Percentiles rank a stretch among this genome's conserved stretches.
phyloP scores from a whole-genome alignment of 2,113 vertebrate genomes.

The Pleuronectes platessa region DNA sequence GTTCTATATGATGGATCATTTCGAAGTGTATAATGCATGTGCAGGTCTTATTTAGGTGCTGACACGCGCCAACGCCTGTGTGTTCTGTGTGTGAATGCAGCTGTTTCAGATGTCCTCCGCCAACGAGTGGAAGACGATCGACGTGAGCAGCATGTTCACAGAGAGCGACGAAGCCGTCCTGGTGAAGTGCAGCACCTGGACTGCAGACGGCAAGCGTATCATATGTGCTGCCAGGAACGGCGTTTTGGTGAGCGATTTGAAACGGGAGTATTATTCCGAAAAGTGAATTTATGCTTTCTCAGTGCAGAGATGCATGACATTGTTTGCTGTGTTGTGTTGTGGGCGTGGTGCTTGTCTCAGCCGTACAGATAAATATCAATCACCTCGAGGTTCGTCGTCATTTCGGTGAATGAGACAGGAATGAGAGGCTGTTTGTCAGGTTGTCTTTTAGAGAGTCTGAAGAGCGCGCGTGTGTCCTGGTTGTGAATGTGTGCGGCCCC shows the following conservation, averaged over 20 bases:
- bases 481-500: background rate
- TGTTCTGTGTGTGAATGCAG: conserved; percentile 71
- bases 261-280: conserved; percentile 28
- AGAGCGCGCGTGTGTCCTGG: background rate
- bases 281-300: background rate
- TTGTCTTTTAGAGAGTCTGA: background rate
- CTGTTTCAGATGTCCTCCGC: conserved; percentile 87
- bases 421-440: background rate
- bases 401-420: too few relatives aligned
- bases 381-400: background rate
- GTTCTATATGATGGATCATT: too few relatives aligned
- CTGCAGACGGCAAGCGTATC: conserved; percentile 83
- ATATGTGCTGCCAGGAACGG: conserved; percentile 88
- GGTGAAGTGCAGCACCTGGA: conserved; percentile 93
- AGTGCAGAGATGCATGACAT: too few relatives aligned
- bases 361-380: too few relatives aligned
- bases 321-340: background rate
- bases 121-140: conserved; percentile 88
- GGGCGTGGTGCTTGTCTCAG: too few relatives aligned
- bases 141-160: conserved; percentile 82
- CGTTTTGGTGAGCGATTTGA: conserved; percentile 86
- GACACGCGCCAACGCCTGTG: too few relatives aligned
- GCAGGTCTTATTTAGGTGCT: background rate
- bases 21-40: too few relatives aligned
- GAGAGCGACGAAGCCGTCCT: conserved; percentile 84